These are phyloP conservation scores for Microcebus tavaratra DNA, from an alignment of 2,113 vertebrate species.

Conservation along the genomic window DNA sequence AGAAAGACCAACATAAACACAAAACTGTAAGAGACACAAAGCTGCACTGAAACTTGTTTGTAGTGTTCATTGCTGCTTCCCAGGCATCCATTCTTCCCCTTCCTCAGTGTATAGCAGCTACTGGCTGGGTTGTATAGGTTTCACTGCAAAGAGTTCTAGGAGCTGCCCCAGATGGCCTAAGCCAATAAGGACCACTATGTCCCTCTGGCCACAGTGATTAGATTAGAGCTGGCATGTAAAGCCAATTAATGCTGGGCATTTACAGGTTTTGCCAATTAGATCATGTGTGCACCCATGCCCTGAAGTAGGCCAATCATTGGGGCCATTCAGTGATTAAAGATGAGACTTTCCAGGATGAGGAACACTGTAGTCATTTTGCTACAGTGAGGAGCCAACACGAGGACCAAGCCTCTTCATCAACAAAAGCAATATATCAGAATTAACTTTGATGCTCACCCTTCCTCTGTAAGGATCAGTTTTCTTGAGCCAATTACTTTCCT, in stretches of 20 bases:
- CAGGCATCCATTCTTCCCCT: neutral
- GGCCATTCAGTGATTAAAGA: neutral
- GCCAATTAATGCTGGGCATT: neutral
- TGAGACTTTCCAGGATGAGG: neutral
- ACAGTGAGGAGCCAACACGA: neutral
- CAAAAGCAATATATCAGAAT: neutral
- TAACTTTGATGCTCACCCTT: neutral
- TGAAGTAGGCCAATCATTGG: neutral
- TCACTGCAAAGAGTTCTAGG: neutral
- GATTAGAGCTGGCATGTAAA: neutral
- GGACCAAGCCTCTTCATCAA: neutral
- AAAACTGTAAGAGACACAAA: neutral
- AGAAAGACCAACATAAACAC: neutral
- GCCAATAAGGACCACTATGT: neutral
- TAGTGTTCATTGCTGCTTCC: neutral
- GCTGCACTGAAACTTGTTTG: neutral
- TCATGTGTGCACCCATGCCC: neutral
- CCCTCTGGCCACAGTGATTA: neutral
- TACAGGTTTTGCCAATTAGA: neutral
- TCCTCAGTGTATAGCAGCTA: neutral
- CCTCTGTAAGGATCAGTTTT: neutral
- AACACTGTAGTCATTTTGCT: neutral
- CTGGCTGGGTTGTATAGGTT: neutral
- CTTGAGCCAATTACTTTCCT: neutral
- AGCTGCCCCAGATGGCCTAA: neutral